Evolutionary conservation across 2,888 invertebrate genomes (phyloP).

Genomic region (Cryptus viduatorius): DNA sequence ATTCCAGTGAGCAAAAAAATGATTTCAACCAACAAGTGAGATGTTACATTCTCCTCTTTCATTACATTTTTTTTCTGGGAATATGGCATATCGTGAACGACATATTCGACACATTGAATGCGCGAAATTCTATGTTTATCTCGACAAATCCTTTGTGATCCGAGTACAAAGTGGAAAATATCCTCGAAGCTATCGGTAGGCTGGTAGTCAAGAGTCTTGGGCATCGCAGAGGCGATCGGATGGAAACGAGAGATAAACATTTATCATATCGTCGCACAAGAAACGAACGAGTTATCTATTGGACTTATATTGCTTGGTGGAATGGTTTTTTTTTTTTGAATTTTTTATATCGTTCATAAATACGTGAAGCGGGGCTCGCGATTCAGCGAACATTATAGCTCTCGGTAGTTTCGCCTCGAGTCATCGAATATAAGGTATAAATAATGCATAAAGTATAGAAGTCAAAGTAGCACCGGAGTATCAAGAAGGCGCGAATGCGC

Average conservation of each 20-base stretch:
- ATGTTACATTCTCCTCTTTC: conserved; percentile 11
- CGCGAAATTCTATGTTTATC: background rate
- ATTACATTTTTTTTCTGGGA: conserved; percentile 1
- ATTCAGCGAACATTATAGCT: background rate
- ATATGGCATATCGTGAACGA: background rate
- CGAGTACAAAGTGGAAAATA: conserved; percentile 15
- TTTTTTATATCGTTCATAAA: background rate
- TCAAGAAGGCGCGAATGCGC: conserved; percentile 22
- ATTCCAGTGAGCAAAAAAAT: conserved; percentile 19
- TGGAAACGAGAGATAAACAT: conserved; percentile 10
- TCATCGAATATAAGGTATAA: background rate
- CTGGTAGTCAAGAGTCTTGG: background rate
- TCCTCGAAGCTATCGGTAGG: conserved; percentile 17
- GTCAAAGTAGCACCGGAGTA: conserved; percentile 6
- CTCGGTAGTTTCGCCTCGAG: background rate
- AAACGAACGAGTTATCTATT: background rate
- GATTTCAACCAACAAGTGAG: conserved; percentile 44
- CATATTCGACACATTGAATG: conserved; percentile 39
- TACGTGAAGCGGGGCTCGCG: background rate
- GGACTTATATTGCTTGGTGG: conserved; percentile 19
- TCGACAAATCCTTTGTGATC: conserved; percentile 38
- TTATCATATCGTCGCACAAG: conserved; percentile 8
- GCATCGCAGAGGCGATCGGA: background rate
- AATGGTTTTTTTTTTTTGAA: background rate
- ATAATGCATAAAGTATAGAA: conserved; percentile 1